These are phyloP conservation scores for Ephydatia muelleri DNA, from an alignment of 37 sponge, comb jelly and placozoan species.

Conservation along the genomic window DNA sequence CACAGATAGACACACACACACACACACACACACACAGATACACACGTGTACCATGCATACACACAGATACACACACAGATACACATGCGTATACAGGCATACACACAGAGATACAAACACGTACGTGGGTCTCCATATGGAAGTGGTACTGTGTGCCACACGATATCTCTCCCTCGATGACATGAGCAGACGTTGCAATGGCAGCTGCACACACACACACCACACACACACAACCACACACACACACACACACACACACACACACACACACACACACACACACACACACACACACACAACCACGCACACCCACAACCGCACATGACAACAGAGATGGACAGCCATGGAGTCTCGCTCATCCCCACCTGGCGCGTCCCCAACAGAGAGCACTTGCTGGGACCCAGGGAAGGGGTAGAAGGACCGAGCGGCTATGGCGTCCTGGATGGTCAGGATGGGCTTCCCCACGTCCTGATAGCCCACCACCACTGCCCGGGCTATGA, in stretches of 20 bases:
- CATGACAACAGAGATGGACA: no score
- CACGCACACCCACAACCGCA: no score
- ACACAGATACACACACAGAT: no score
- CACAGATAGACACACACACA: no score
- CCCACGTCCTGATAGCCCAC: conserved; percentile 45
- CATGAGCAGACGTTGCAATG: conserved; percentile 43
- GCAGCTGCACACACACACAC: conserved; percentile 38
- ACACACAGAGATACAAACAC: conserved; percentile 45
- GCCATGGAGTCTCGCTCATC: no score
- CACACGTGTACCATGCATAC: no score
- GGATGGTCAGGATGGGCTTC: conserved; percentile 55
- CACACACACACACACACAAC: no score
- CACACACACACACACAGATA: no score
- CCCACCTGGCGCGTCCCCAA: conserved; percentile 65
- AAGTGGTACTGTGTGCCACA: conserved; percentile 80
- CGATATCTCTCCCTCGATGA: conserved; percentile 58
- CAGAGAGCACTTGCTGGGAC: neutral
- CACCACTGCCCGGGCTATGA: conserved; percentile 60
- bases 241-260: no score
- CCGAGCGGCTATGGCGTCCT: conserved; percentile 50
- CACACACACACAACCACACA: no score
- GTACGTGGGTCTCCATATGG: conserved; percentile 77
- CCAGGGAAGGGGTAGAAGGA: conserved; percentile 41
- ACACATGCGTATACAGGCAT: no score
- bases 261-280: no score